Evolutionary conservation across 2,888 invertebrate genomes (phyloP).

Genomic region (Pycnomerus fuliginosus): DNA sequence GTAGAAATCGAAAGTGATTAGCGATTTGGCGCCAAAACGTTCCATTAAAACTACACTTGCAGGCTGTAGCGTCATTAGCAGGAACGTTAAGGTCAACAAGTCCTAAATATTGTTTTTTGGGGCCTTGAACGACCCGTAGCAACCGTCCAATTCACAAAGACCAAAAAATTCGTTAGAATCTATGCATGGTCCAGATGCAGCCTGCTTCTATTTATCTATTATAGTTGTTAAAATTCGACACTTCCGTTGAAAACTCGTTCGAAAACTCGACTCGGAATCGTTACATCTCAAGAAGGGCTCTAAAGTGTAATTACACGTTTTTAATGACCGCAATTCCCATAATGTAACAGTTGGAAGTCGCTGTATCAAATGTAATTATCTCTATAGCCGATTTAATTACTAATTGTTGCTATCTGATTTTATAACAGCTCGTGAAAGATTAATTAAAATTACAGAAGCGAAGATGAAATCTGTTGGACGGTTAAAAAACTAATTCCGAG

Average conservation of each 20-base stretch:
- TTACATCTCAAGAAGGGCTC: too few species aligned
- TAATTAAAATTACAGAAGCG: too few species aligned
- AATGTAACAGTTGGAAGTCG: too few species aligned
- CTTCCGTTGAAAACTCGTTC: constrained; percentile 16
- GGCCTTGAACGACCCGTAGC: constrained; percentile 20
- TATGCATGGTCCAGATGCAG: constrained; percentile 6
- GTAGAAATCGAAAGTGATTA: constrained; percentile 19
- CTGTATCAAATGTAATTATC: too few species aligned
- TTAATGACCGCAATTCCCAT: too few species aligned
- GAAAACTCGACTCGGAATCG: constrained; percentile 5
- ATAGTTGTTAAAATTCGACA: constrained; percentile 14
- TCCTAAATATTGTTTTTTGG: constrained; percentile 27
- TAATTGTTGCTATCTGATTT: too few species aligned
- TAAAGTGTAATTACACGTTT: too few species aligned
- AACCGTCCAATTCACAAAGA: constrained; percentile 11
- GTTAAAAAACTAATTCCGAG: too few species aligned
- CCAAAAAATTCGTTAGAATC: constrained; percentile 8
- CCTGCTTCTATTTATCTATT: constrained; percentile 7
- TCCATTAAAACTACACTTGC: constrained; percentile 15
- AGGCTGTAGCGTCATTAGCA: constrained; percentile 24
- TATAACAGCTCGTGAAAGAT: too few species aligned
- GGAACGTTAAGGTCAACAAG: constrained; percentile 27
- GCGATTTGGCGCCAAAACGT: constrained; percentile 22
- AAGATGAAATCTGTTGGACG: too few species aligned
- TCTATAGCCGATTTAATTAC: too few species aligned